Conservation (phyloP, 2,888 invertebrate genomes). For the Venusia cambrica region DNA sequence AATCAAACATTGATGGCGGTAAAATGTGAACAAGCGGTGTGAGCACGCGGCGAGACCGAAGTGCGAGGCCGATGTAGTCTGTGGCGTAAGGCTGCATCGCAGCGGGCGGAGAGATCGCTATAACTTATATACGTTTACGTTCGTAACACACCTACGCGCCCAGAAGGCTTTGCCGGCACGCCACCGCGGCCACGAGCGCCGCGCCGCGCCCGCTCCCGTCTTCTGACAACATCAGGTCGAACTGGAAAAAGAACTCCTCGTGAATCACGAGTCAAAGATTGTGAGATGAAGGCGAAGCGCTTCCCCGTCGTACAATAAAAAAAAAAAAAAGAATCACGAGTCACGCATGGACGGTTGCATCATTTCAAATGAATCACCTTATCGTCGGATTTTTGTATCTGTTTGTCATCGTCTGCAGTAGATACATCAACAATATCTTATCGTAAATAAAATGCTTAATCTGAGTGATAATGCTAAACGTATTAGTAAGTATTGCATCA, state of each 20-base stretch:
- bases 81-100: slow-evolving; percentile 31
- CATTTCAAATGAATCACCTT: too few relatives aligned
- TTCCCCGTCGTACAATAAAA: too few relatives aligned
- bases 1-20: slow-evolving; percentile 5
- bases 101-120: slow-evolving; percentile 39
- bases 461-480: too few relatives aligned
- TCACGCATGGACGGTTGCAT: too few relatives aligned
- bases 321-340: not conserved
- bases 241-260: slow-evolving; percentile 80
- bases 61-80: slow-evolving; percentile 19
- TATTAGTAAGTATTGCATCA: too few relatives aligned
- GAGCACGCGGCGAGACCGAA: slow-evolving; percentile 9
- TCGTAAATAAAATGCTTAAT: too few relatives aligned
- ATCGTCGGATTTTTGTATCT: too few relatives aligned
- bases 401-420: too few relatives aligned
- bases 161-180: slow-evolving; percentile 80
- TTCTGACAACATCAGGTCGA: slow-evolving; percentile 96
- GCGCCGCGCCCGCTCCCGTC: slow-evolving; percentile 98
- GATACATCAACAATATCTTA: too few relatives aligned
- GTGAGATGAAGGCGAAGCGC: too few relatives aligned
- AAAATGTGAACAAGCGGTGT: slow-evolving; percentile 17
- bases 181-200: slow-evolving; percentile 97
- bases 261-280: too few relatives aligned
- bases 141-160: slow-evolving; percentile 43
- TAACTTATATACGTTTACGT: slow-evolving; percentile 3